Percentiles rank a stretch among this genome's conserved stretches.
Conservation (phyloP, 2,797 vertebrate species). For the Catamblyrhynchus diadema region DNA sequence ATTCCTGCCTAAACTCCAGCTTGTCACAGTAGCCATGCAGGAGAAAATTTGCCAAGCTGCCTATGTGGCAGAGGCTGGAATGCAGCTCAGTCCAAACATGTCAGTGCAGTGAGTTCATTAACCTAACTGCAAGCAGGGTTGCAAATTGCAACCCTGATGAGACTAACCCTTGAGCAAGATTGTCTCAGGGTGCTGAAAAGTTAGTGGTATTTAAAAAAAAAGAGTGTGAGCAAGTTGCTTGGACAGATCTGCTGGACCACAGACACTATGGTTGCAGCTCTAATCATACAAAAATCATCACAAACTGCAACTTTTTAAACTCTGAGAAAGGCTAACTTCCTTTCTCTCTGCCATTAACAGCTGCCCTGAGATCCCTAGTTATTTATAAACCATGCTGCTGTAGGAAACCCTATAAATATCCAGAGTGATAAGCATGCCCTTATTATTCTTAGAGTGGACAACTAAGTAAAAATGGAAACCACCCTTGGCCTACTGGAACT, state of each 20-base stretch:
- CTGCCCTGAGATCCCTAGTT: not conserved
- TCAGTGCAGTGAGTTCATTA: not conserved
- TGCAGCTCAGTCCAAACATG: not conserved
- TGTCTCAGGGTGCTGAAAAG: not conserved
- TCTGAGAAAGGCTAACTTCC: not conserved
- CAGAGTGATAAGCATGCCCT: not conserved
- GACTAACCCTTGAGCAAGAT: not conserved
- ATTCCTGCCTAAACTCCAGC: not conserved
- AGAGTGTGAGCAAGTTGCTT: not conserved
- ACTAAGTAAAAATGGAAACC: slow-evolving; percentile 5
- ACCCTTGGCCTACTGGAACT: not conserved
- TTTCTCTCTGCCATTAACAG: not conserved
- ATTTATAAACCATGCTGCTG: slow-evolving; percentile 34
- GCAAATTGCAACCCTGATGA: not conserved
- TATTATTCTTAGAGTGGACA: not conserved
- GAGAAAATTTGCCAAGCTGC: not conserved
- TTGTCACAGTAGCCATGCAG: not conserved
- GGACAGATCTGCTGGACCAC: not conserved
- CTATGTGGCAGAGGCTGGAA: not conserved
- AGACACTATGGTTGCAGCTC: not conserved
- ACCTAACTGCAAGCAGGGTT: not conserved
- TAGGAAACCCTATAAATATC: slow-evolving; percentile 43
- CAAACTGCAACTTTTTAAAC: not conserved
- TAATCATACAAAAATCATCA: not conserved
- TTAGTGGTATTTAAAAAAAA: not conserved